Base-by-base conservation (phyloP, 1,140 invertebrate species). In the Macrocentrus cingulum region DNA sequence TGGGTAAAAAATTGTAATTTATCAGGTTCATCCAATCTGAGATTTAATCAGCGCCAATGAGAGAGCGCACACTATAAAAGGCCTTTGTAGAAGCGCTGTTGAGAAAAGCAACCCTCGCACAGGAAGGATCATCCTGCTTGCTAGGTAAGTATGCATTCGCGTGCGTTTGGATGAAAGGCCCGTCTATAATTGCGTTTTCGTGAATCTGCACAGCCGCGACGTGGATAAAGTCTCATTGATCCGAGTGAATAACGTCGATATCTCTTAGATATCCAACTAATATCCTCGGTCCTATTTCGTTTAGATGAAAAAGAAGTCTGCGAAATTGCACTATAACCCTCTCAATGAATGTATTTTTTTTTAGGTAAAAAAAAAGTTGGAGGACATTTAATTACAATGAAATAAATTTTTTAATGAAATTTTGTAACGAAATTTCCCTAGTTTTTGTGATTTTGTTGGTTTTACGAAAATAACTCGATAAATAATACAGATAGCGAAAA, bases 151-250 rank as follows among this genome's bases (percentile, higher is more conserved):
- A 51, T 61, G 58, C 61, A 63, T 61, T 53, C 58, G 41, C 29
- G 23, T 51, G 32, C 34, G 60, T 19, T n/a, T 36, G 62, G 52
- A 65, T 69, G 61, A 69, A 70, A 69, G 64, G 56, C 56, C 62
- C 59, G 65, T 49, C 62, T 62, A 70, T 70, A 70, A 70, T 70
- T 69, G 67, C 65, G 66, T 69, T 68, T 37, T 52, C 57, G 45
- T n/a, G n/a, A n/a, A n/a, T 59, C 63, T 60, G 62, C 15, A 15
- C 55, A 57, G 56, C 42, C 62, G 63, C 59, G 63, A 51, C 37
- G 32, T 36, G 48, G 61, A n/a, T 60, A 66, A 65, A 67, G 66
- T 61, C 61, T 52, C 50, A 52, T 51, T 34, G 6, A 15, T 29
- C 49, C 5, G 19, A 19, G 61, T 62, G 65, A 69, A 69, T 68